Evolutionary conservation across 2,888 invertebrate genomes (phyloP).

Genomic region (Lissocephala sabroskyi): DNA sequence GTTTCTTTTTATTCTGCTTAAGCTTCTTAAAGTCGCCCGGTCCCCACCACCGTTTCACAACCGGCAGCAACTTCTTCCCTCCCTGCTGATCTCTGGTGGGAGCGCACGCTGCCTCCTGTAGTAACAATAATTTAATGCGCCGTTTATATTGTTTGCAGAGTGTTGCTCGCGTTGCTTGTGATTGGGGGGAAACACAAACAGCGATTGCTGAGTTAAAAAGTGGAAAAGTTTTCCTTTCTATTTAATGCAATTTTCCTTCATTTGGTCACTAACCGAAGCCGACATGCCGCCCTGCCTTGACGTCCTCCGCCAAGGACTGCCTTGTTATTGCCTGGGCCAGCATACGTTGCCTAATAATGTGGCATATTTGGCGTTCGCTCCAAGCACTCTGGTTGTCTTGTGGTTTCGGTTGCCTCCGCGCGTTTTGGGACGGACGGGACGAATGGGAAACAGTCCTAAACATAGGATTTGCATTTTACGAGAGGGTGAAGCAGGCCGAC

Average conservation of each 20-base stretch:
- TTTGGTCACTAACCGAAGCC: slow-evolving; percentile 33
- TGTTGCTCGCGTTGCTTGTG: slow-evolving; percentile 36
- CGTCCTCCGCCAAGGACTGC: slow-evolving; percentile 21
- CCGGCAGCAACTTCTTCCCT: slow-evolving; percentile 21
- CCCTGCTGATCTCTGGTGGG: neutral
- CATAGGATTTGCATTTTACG: slow-evolving; percentile 64
- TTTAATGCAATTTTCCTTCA: slow-evolving; percentile 66
- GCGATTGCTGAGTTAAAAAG: slow-evolving; percentile 56
- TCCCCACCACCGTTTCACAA: neutral
- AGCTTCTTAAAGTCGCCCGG: neutral
- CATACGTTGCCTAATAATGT: slow-evolving; percentile 62
- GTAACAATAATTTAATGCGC: slow-evolving; percentile 66
- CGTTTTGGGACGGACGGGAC: slow-evolving; percentile 65
- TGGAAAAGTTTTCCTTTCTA: slow-evolving; percentile 65
- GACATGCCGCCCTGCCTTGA: neutral
- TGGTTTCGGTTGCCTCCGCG: slow-evolving; percentile 26
- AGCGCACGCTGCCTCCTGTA: slow-evolving; percentile 24
- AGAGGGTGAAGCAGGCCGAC: no score
- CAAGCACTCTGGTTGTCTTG: slow-evolving; percentile 4
- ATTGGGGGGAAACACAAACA: neutral
- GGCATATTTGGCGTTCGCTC: slow-evolving; percentile 38
- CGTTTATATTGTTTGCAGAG: slow-evolving; percentile 62
- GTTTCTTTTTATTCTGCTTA: neutral
- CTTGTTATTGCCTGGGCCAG: slow-evolving; percentile 16
- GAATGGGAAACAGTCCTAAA: slow-evolving; percentile 68